phyloP scores from a whole-genome alignment of 2,113 vertebrate species.

The Rostratula benghalensis region DNA sequence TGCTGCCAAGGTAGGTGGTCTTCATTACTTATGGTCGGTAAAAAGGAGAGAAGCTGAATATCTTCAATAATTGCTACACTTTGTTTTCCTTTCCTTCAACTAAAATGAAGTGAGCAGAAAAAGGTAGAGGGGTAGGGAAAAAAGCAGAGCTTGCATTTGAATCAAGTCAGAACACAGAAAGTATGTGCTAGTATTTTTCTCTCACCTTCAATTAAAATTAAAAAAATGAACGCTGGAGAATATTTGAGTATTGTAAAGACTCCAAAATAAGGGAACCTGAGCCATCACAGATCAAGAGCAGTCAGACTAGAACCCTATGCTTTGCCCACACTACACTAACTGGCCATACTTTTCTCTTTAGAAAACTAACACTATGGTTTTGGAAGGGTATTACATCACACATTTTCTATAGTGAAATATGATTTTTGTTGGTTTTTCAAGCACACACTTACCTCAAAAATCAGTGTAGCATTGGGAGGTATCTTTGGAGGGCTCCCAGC shows the following conservation, averaged over 20 bases:
- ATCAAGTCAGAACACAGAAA: not conserved
- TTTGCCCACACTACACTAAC: not conserved
- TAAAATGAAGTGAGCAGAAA: not conserved
- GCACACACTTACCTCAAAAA: constrained; percentile 86
- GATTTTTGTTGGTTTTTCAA: not conserved
- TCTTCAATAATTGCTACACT: not conserved
- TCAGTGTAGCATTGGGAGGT: constrained; percentile 87
- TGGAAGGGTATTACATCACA: not conserved
- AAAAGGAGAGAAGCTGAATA: not conserved
- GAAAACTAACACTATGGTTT: not conserved
- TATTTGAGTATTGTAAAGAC: not conserved
- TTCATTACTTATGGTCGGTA: not conserved
- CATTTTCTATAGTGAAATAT: not conserved
- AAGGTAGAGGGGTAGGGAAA: not conserved
- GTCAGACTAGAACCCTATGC: not conserved
- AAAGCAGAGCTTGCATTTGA: not conserved
- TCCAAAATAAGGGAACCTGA: not conserved
- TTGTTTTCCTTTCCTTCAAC: not conserved
- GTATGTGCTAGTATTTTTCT: not conserved
- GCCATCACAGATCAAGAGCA: not conserved
- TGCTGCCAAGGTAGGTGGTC: not conserved
- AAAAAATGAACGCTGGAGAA: not conserved
- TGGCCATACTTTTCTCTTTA: not conserved
- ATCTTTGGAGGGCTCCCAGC: constrained; percentile 98
- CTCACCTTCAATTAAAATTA: not conserved